phyloP scores from a whole-genome alignment of 1,140 invertebrate species.

The Lucilia cuprina region DNA sequence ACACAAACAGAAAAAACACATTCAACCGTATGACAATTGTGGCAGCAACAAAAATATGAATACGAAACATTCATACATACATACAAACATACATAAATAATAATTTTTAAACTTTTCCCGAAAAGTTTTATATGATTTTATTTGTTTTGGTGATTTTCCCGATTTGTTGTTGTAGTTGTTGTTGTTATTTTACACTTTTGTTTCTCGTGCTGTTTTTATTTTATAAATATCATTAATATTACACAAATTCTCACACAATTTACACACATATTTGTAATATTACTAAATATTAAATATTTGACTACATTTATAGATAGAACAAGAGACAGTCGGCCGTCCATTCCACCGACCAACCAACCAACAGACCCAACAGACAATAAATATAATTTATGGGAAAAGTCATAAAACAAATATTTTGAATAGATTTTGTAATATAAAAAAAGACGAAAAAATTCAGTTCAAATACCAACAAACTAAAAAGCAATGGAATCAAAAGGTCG shows the following conservation, averaged over 20 bases:
- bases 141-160: background rate
- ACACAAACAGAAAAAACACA: no score
- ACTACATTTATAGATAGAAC: no score
- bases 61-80: background rate
- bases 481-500: background rate
- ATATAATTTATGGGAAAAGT: background rate
- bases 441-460: background rate
- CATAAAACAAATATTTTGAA: background rate
- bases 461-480: background rate
- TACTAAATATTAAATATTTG: background rate
- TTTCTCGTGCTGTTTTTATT: no score
- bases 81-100: conserved; percentile 1
- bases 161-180: background rate
- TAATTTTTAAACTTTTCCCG: background rate
- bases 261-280: background rate
- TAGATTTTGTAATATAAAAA: background rate
- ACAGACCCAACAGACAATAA: background rate
- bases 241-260: background rate
- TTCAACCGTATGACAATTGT: background rate
- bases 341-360: no score
- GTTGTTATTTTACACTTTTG: background rate
- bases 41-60: background rate
- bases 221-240: no score
- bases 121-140: background rate
- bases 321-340: no score